Base-by-base conservation (phyloP, 2,797 vertebrate species). In the Podarcis lilfordi region DNA sequence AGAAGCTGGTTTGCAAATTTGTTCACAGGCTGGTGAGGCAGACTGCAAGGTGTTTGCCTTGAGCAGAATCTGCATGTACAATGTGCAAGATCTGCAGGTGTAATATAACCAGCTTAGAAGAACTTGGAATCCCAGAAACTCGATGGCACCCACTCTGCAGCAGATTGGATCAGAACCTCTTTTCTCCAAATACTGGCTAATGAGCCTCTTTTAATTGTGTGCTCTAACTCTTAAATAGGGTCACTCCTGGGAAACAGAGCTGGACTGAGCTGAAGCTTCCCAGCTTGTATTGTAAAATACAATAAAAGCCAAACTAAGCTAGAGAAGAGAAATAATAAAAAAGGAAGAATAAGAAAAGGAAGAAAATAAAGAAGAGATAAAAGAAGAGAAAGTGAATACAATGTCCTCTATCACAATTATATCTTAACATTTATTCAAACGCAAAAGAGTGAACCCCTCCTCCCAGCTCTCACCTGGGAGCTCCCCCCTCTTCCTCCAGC, bases 1-100 rank as follows among this genome's bases (percentile, higher is more conserved):
- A 81, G 59, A 71, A 68, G 23, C 55, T 61, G 71, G 35, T 59
- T 82, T 66, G 25, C 2, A 55, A 75, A 68, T 68, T 68, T 87
- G 77, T 75, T 69, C 69, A 23, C 10, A 64, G 35, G 11, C 78
- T 69, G 81, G 61, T 68, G 43, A 68, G 71, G 32, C 19, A 61
- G 32, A 77, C 86, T 81, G 79, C 59, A 82, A 82, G 79, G 21
- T 40, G 72, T 27, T 77, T 82, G 72, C 84, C 84, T 61, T 19
- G 5, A 82, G 64, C 71, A 77, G 61, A 82, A 86, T 59, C 61
- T 43, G 43, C 79, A 76, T 8, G 21, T 25, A 19, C 29, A 69
- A 7, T 25, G 27, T 25, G 88, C n/a, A 77, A 89, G 83, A 82
- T 89, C 32, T 89, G 79, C 69, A 59, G 74, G 43, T 69, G 27